phyloP scores from a whole-genome alignment of 2,113 vertebrate genomes.

The Lampris incognitus region DNA sequence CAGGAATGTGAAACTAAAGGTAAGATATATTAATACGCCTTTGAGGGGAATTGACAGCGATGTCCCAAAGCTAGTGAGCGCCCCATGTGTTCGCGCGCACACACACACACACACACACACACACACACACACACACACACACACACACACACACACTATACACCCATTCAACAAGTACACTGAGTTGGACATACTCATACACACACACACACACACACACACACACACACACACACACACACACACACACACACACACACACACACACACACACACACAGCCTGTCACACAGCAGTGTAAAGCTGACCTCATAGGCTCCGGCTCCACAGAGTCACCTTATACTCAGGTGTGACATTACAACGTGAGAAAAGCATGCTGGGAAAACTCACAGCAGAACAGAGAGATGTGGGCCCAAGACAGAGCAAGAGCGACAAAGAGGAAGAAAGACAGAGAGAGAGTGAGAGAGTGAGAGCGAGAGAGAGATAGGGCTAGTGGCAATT shows the following conservation, averaged over 20 bases:
- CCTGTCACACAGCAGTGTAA: slow-evolving; percentile 66
- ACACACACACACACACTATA: slow-evolving; percentile 2
- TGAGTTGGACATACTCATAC: background rate
- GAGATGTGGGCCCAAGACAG: slow-evolving; percentile 20
- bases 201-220: background rate
- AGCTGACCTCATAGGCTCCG: slow-evolving; percentile 65
- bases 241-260: slow-evolving; percentile 14
- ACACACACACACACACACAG: slow-evolving; percentile 11
- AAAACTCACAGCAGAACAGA: slow-evolving; percentile 56
- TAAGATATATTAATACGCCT: slow-evolving; percentile 36
- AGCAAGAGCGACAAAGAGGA: slow-evolving; percentile 36
- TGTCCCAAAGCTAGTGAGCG: slow-evolving; percentile 4
- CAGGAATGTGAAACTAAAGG: background rate
- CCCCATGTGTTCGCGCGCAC: background rate
- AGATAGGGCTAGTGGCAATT: background rate
- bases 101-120: background rate
- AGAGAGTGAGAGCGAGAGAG: slow-evolving; percentile 3
- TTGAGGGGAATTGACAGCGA: slow-evolving; percentile 20
- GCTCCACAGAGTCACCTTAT: slow-evolving; percentile 77
- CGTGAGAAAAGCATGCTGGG: slow-evolving; percentile 80
- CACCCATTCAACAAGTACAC: background rate
- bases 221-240: slow-evolving; percentile 11
- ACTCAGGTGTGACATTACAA: slow-evolving; percentile 84
- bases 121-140: background rate
- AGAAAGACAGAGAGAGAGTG: slow-evolving; percentile 43